phyloP scores from a whole-genome alignment of 2,113 vertebrate genomes.

The Perca fluviatilis region DNA sequence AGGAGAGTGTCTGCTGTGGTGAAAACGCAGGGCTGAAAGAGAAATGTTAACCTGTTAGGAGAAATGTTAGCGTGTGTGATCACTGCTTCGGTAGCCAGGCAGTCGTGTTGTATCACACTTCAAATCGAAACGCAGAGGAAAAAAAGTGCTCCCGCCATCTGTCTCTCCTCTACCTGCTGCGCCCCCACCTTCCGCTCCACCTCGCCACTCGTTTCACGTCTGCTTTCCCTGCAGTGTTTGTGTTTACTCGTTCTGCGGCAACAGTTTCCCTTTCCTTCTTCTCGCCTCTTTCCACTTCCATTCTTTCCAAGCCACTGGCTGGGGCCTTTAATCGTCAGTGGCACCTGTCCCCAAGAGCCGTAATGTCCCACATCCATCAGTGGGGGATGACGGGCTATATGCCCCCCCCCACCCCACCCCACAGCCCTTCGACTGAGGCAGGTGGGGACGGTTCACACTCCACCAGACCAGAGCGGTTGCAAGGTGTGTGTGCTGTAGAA shows the following conservation, averaged over 20 bases:
- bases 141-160: constrained; percentile 54
- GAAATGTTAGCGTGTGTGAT: constrained; percentile 35
- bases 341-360: constrained; percentile 83
- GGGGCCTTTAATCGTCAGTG: constrained; percentile 83
- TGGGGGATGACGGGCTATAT: constrained; percentile 68
- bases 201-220: constrained; percentile 51
- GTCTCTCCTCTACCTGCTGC: constrained; percentile 62
- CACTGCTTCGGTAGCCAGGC: constrained; percentile 33
- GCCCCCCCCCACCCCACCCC: constrained; percentile 26
- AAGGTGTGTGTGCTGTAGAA: constrained; percentile 57
- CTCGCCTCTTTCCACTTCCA: constrained; percentile 72
- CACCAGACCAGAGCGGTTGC: constrained; percentile 45
- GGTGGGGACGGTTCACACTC: constrained; percentile 63
- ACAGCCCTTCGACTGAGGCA: constrained; percentile 27
- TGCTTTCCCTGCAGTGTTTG: constrained; percentile 71
- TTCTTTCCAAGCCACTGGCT: constrained; percentile 82
- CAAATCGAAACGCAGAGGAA: constrained; percentile 34
- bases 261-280: constrained; percentile 77
- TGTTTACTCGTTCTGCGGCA: constrained; percentile 82
- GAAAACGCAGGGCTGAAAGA: background rate
- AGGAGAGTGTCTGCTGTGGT: background rate
- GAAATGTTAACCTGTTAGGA: constrained; percentile 27
- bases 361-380: constrained; percentile 86
- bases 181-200: constrained; percentile 43
- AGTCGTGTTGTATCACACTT: constrained; percentile 40